Conservation (phyloP, 1,140 invertebrate species). For the Drosophila ohnishii region DNA sequence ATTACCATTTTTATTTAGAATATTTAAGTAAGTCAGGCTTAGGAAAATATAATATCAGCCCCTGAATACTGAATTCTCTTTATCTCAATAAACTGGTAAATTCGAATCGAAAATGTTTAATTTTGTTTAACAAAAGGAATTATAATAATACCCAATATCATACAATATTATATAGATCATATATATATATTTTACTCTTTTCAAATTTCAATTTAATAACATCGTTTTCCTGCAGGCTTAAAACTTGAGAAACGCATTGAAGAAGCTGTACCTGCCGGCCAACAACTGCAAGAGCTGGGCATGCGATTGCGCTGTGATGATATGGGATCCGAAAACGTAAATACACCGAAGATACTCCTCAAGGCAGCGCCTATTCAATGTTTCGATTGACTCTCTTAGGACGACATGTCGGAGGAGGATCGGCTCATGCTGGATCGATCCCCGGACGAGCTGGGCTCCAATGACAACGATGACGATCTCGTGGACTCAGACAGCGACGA, state of each 20-base stretch:
- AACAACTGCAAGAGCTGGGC: slow-evolving; percentile 87
- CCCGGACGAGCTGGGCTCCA: slow-evolving; percentile 86
- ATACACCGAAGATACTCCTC: background rate
- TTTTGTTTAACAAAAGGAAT: background rate
- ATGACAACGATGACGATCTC: slow-evolving; percentile 81
- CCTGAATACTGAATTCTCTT: background rate
- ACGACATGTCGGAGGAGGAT: slow-evolving; percentile 88
- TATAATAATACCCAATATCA: background rate
- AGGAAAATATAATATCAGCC: background rate
- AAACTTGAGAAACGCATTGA: slow-evolving; percentile 86
- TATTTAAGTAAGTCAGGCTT: background rate
- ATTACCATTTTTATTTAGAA: background rate
- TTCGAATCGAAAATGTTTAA: background rate
- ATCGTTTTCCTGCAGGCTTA: slow-evolving; percentile 77
- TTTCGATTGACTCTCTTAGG: slow-evolving; percentile 73
- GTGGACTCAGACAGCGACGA: slow-evolving; percentile 84
- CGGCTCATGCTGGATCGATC: slow-evolving; percentile 88
- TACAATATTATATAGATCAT: background rate
- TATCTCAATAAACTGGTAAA: background rate
- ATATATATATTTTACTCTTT: no score
- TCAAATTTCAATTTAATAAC: no score
- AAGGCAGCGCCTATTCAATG: slow-evolving; percentile 2
- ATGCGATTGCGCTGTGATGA: slow-evolving; percentile 84
- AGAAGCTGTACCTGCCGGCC: slow-evolving; percentile 86
- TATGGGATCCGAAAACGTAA: slow-evolving; percentile 85